Evolutionary conservation across 1,140 invertebrate genomes (phyloP), one percentile per base, ranked within the genome.

Genomic region (Spodoptera frugiperda): DNA sequence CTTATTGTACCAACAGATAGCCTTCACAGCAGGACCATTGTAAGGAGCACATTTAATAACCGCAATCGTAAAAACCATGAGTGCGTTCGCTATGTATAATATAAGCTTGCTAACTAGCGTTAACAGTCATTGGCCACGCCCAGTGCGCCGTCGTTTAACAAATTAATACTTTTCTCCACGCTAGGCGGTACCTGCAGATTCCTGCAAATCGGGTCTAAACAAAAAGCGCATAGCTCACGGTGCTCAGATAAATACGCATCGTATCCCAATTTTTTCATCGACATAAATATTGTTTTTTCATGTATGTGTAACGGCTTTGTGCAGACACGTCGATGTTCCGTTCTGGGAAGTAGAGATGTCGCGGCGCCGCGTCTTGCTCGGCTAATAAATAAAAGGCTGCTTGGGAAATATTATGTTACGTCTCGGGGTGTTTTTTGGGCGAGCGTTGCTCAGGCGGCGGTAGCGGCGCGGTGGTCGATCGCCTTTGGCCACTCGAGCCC

Each of bases 381-480:
- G 83, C 89, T 89, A 91, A 93, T 94, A 94, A 93, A 92, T 94
- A 93, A 92, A 92, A 91, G 89, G 83, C 88, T 92, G 87, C 89
- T 90, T 89, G 88, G 91, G 89, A 92, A 93, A 94, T 94, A 94
- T 94, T 94, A 91, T 92, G 89, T 93, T 93, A 93, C 92, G 88
- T 89, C 84, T 90, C 79, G 86, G 89, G 85, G 82, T 87, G 86
- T 91, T 91, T 93, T 93, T 93, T 92, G 87, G 89, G 81, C 85
- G 85, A 91, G 82, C 87, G 87, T 83, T 87, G 86, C 84, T 84
- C 82, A 76, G 77, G 82, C 70, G 70, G 54, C 55, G 70, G 70
- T 48, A 57, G 55, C 77, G 74, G 77, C 76, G 81, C 79, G 85
- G 86, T 87, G 87, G 89, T 87, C 87, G 86, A 80, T 73, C 83